These are phyloP conservation scores for Odocoileus virginianus DNA, from an alignment of 2,113 vertebrate species.

Conservation along the genomic window DNA sequence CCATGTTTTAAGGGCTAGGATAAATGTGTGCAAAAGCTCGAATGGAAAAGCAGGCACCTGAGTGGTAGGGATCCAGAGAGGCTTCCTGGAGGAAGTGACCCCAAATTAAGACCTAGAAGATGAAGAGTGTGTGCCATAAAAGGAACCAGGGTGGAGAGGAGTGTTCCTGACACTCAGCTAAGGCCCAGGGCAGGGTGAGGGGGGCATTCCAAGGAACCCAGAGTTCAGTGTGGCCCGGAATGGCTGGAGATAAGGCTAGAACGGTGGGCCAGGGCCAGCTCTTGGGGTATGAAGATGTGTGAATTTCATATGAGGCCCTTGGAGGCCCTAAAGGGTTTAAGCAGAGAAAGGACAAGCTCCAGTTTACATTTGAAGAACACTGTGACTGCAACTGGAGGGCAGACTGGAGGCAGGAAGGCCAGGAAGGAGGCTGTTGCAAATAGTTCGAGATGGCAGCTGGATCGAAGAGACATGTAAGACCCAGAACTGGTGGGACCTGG, in stretches of 20 bases:
- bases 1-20: neutral
- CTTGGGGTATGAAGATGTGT: neutral
- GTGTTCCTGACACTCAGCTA: neutral
- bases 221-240: neutral
- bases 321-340: neutral
- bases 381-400: neutral
- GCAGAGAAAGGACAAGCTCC: neutral
- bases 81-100: neutral
- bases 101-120: neutral
- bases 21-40: neutral
- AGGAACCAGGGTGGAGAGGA: neutral
- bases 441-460: neutral
- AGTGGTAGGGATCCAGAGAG: neutral
- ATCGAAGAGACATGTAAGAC: neutral
- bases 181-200: neutral
- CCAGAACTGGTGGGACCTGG: neutral
- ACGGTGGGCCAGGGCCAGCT: neutral
- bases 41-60: neutral
- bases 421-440: neutral
- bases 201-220: neutral
- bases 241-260: neutral
- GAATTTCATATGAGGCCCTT: neutral
- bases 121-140: neutral
- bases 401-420: neutral
- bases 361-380: neutral